These are phyloP conservation scores for Drosophila longiperda DNA, from an alignment of 2,888 invertebrate genomes.

Conservation along the genomic window DNA sequence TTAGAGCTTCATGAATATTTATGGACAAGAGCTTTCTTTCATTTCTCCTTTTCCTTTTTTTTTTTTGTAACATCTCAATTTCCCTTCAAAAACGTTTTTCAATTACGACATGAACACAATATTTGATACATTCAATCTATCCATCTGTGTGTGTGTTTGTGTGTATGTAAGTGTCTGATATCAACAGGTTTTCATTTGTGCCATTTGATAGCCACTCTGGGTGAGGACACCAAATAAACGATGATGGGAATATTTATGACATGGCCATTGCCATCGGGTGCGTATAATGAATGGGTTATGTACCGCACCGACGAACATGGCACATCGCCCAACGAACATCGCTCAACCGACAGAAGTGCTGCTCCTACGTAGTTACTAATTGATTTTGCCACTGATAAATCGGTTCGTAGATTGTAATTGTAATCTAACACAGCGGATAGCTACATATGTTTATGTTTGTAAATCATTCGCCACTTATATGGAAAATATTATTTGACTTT, in stretches of 20 bases:
- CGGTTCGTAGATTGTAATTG: conserved; percentile 56
- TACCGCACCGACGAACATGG: conserved; percentile 22
- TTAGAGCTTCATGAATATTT: conserved; percentile 81
- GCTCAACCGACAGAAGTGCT: conserved; percentile 53
- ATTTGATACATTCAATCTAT: conserved; percentile 34
- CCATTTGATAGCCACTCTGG: conserved; percentile 68
- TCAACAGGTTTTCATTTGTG: conserved; percentile 78
- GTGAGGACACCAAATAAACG: conserved; percentile 65
- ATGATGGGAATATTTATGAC: conserved; percentile 82
- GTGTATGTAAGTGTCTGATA: conserved; percentile 39
- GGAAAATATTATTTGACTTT: conserved; percentile 53
- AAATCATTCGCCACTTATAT: conserved; percentile 67
- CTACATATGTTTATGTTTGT: conserved; percentile 62
- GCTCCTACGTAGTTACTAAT: conserved; percentile 72
- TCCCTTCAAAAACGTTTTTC: conserved; percentile 55
- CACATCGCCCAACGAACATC: conserved; percentile 20
- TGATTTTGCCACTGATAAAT: conserved; percentile 76
- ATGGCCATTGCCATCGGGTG: conserved; percentile 66
- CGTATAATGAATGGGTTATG: conserved; percentile 78
- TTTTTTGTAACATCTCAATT: conserved; percentile 45
- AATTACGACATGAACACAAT: conserved; percentile 62
- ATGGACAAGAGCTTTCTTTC: conserved; percentile 55
- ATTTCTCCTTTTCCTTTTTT: conserved; percentile 21
- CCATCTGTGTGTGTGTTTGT: conserved; percentile 14
- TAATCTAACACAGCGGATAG: conserved; percentile 46